Evolutionary conservation across 2,888 invertebrate species (phyloP), one percentile per base, ranked within the genome.

Genomic region (Drosophila eohydei): DNA sequence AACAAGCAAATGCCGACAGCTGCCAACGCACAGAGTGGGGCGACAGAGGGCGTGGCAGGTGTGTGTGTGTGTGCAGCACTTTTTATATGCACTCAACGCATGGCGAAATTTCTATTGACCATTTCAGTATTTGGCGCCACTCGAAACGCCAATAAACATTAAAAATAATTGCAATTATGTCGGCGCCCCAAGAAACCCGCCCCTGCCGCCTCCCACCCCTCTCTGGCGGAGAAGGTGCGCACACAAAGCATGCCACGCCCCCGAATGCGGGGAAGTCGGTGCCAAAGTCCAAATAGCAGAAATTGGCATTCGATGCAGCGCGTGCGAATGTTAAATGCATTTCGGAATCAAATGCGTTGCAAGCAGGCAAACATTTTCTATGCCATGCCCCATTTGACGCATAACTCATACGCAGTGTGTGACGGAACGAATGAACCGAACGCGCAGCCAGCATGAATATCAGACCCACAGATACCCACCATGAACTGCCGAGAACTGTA

Each of bases 361-460:
- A 54, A 43, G 56, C 40, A 30, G 51, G 58, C 71, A 78, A 72
- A 72, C 78, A 85, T 79, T 84, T 83, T 78, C 83, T 77, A 64
- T 74, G 83, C 84, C 80, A 81, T 78, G 84, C 87, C 71, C 87
- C 85, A 85, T 87, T 85, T 85, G 85, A 78, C 66, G 76, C 80
- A 85, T 85, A 85, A 71, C 87, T 87, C 84, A 85, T 85, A 85
- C 84, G 84, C 84, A 85, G 71, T 64, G 84, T 85, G 84, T 80
- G 87, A 87, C 87, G 82, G 63, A 7, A 40, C 62, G 36, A 56
- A n/a, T 26, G 38, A 40, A 28, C 26, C 36, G 7, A 8, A 14
- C 2, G 34, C 8, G 21, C 16, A n/a, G 8, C 1, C 0, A 3
- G 52, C n/a, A 28, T 1, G 9, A 4, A 2, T 34, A 32, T 0